phyloP scores from a whole-genome alignment of 2,888 invertebrate species.

The Apocheima hispidaria region DNA sequence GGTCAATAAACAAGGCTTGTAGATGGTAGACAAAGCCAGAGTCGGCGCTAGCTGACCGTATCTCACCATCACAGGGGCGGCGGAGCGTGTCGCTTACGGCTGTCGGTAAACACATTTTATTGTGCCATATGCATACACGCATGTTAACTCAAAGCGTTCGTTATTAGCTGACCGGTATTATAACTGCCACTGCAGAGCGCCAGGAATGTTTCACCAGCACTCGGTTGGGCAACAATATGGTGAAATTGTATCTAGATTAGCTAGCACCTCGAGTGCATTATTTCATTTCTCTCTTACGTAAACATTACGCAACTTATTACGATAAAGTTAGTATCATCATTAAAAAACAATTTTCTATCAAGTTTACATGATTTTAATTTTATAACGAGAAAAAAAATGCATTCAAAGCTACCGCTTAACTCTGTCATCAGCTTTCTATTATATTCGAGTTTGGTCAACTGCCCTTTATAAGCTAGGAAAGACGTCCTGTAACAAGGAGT shows the following conservation, averaged over 20 bases:
- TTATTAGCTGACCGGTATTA: slow-evolving; percentile 42
- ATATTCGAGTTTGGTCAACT: not conserved
- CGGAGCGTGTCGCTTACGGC: slow-evolving; percentile 77
- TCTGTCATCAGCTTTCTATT: not conserved
- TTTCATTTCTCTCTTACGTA: slow-evolving; percentile 20
- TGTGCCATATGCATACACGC: slow-evolving; percentile 72
- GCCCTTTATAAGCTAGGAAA: not conserved
- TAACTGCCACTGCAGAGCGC: slow-evolving; percentile 34
- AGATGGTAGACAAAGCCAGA: slow-evolving; percentile 75
- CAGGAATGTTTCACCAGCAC: slow-evolving; percentile 23
- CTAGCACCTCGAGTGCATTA: slow-evolving; percentile 14
- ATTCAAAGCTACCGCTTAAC: not conserved
- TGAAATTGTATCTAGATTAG: slow-evolving; percentile 30
- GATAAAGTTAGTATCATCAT: not conserved
- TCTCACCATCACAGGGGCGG: slow-evolving; percentile 72
- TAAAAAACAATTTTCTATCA: not conserved
- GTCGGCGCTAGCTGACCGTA: slow-evolving; percentile 65
- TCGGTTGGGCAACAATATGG: slow-evolving; percentile 30
- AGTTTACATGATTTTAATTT: not conserved
- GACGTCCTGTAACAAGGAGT: not conserved
- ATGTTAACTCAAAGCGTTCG: slow-evolving; percentile 55
- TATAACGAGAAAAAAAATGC: not conserved
- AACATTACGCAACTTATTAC: slow-evolving; percentile 8
- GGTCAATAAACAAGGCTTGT: slow-evolving; percentile 79
- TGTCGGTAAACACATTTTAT: slow-evolving; percentile 75